Evolutionary conservation across 2,888 invertebrate genomes (phyloP).

Genomic region (Ischnus inquisitorius): DNA sequence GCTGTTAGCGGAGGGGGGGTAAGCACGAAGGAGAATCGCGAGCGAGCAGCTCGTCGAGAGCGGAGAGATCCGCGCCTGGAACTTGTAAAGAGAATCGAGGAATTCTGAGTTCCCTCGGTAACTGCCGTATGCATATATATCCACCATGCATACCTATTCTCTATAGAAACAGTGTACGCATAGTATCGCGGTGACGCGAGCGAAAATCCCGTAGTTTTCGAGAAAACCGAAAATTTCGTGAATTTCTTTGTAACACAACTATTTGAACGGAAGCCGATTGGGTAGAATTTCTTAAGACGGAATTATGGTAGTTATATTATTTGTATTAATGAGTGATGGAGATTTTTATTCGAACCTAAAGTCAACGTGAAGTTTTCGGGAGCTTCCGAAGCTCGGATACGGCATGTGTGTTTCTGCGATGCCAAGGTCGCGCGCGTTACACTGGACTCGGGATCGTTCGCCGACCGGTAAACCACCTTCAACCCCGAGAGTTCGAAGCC

Average conservation of each 20-base stretch:
- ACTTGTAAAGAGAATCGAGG: constrained; percentile 53
- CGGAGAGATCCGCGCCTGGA: constrained; percentile 55
- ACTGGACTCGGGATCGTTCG: constrained; percentile 37
- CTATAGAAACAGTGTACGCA: neutral
- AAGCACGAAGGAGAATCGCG: constrained; percentile 43
- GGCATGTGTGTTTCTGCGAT: constrained; percentile 35
- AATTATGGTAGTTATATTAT: too few species aligned
- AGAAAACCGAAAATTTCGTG: neutral
- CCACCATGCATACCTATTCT: constrained; percentile 1
- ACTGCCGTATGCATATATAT: constrained; percentile 19
- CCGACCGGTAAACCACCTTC: constrained; percentile 64
- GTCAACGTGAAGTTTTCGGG: neutral
- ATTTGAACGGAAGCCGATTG: too few species aligned
- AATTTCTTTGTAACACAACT: neutral
- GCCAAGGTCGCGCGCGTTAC: constrained; percentile 61
- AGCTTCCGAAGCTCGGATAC: constrained; percentile 14
- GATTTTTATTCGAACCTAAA: too few species aligned
- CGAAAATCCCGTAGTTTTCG: neutral
- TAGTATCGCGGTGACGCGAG: neutral
- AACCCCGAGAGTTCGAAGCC: constrained; percentile 57
- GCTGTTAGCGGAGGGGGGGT: constrained; percentile 45
- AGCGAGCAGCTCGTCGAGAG: constrained; percentile 44
- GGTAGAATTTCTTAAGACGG: too few species aligned
- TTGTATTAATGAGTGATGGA: too few species aligned
- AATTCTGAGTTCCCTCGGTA: constrained; percentile 42